Evolutionary conservation across 64 coral and sea anemone species (phyloP).

Genomic region (Montipora sp.): DNA sequence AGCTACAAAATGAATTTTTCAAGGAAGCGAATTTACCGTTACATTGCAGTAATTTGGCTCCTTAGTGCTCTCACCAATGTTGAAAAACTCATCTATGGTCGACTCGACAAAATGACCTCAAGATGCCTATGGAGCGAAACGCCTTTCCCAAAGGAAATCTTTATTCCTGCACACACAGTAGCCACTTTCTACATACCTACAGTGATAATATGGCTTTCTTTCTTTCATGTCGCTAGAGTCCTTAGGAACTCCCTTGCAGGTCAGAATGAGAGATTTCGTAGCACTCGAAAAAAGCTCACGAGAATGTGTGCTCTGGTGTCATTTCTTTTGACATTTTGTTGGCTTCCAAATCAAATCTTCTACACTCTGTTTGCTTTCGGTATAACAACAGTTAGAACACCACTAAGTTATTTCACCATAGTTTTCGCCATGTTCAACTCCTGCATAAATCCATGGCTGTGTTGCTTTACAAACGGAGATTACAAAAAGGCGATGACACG

Average conservation of each 20-base stretch:
- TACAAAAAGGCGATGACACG: no score
- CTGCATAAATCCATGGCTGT: slow-evolving; percentile 26
- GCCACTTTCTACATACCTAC: slow-evolving; percentile 76
- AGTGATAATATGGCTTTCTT: slow-evolving; percentile 60
- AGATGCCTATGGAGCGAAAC: slow-evolving; percentile 39
- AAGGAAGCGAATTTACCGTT: slow-evolving; percentile 37
- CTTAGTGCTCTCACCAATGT: background rate
- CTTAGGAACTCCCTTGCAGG: slow-evolving; percentile 31
- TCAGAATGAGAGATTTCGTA: slow-evolving; percentile 25
- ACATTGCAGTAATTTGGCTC: slow-evolving; percentile 58
- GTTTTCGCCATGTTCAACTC: slow-evolving; percentile 77
- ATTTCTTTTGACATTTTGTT: slow-evolving; percentile 66
- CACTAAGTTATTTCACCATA: slow-evolving; percentile 67
- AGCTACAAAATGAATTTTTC: slow-evolving; percentile 61
- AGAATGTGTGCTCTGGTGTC: slow-evolving; percentile 72
- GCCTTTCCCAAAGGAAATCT: background rate
- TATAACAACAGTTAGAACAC: slow-evolving; percentile 53
- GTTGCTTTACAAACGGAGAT: no score
- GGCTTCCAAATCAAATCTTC: slow-evolving; percentile 80
- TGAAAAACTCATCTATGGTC: slow-evolving; percentile 18
- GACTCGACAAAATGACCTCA: background rate
- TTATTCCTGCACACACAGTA: slow-evolving; percentile 49
- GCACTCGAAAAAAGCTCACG: slow-evolving; percentile 39
- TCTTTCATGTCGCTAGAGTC: slow-evolving; percentile 47
- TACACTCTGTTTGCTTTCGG: slow-evolving; percentile 56